phyloP scores from a whole-genome alignment of 2,888 invertebrate species.

The Acanthosepion lycidas region DNA sequence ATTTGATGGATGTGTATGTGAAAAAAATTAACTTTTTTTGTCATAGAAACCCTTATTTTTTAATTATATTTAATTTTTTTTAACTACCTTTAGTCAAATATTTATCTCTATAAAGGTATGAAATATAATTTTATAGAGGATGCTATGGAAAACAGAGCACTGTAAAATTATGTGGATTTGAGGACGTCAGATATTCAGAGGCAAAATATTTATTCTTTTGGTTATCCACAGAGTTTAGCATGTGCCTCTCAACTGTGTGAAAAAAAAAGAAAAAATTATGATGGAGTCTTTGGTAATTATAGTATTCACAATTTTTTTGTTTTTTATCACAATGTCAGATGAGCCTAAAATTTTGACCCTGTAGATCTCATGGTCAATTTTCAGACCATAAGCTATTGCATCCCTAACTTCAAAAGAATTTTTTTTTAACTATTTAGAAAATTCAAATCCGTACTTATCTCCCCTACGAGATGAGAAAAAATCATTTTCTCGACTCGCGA shows the following conservation, averaged over 20 bases:
- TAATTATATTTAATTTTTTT: too few species aligned
- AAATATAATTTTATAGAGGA: too few species aligned
- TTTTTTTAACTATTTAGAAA: neutral
- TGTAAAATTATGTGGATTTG: neutral
- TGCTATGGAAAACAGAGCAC: too few species aligned
- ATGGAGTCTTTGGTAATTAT: neutral
- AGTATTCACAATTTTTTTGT: too few species aligned
- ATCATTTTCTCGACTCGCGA: neutral
- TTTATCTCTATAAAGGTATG: neutral
- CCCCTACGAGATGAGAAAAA: neutral
- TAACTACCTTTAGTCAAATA: neutral
- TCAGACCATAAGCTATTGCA: neutral
- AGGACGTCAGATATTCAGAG: neutral
- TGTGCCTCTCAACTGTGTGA: neutral
- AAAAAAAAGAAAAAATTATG: neutral
- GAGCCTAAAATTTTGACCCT: neutral
- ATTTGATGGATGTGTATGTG: too few species aligned
- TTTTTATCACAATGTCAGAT: neutral
- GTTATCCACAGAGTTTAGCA: neutral
- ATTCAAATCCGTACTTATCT: neutral
- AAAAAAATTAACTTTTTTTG: too few species aligned
- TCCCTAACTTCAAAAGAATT: neutral
- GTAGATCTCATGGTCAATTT: neutral
- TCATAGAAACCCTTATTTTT: too few species aligned
- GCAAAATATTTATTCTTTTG: neutral